A percentile compares a stretch with the other conserved stretches of the same genome.
These are phyloP conservation scores for Drosophila ogumai DNA, from an alignment of 1,140 invertebrate species.

Conservation along the genomic window DNA sequence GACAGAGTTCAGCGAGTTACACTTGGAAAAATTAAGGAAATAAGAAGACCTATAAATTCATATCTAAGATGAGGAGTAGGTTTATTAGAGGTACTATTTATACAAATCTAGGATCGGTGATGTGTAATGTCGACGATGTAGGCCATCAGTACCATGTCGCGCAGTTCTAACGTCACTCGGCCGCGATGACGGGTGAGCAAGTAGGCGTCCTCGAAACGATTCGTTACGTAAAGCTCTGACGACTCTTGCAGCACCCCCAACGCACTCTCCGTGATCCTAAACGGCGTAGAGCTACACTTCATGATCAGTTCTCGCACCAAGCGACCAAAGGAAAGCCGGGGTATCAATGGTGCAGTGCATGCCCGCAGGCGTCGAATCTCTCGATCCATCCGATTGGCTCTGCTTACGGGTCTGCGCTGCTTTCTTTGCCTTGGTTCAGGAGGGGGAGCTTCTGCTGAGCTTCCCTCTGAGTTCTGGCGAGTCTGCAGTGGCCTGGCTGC, in stretches of 20 bases:
- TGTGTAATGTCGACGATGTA: constrained; percentile 25
- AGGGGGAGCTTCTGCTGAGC: neutral
- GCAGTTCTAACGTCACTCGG: constrained; percentile 90
- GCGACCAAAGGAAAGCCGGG: constrained; percentile 71
- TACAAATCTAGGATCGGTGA: no score
- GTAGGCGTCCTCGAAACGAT: constrained; percentile 91
- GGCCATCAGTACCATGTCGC: constrained; percentile 85
- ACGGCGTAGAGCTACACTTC: neutral
- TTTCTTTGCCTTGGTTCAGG: constrained; percentile 24
- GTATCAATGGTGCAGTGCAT: constrained; percentile 44
- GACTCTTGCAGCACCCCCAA: constrained; percentile 89
- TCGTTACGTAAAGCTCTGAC: constrained; percentile 90
- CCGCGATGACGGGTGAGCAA: constrained; percentile 90
- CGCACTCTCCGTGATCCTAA: constrained; percentile 86
- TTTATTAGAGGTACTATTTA: neutral
- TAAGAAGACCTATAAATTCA: neutral
- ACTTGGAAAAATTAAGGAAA: neutral
- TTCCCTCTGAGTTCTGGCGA: neutral
- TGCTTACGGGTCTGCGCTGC: constrained; percentile 16
- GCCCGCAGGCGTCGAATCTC: constrained; percentile 46
- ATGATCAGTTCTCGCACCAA: constrained; percentile 73
- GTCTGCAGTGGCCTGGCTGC: neutral
- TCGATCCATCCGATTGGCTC: neutral
- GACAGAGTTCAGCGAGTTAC: constrained; percentile 15
- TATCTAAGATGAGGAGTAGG: no score